Evolutionary conservation across 2,797 vertebrate genomes (phyloP).

Genomic region (Periparus ater): DNA sequence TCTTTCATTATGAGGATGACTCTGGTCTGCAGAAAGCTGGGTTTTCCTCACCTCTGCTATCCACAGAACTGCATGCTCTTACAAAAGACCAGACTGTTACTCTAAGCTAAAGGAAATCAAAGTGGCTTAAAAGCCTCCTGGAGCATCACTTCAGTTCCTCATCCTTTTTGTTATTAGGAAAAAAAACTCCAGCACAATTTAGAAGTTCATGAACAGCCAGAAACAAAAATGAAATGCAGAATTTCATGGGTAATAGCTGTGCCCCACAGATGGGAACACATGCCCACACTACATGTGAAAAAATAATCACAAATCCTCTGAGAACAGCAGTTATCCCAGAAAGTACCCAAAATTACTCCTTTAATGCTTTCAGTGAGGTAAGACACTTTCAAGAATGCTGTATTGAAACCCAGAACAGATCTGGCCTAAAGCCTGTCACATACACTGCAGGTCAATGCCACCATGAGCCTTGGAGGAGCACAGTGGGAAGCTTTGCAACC

Average conservation of each 20-base stretch:
- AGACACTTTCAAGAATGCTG: neutral
- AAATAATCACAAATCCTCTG: neutral
- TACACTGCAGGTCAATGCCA: neutral
- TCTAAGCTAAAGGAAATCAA: neutral
- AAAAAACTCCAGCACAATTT: neutral
- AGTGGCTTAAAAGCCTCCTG: neutral
- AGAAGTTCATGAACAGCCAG: neutral
- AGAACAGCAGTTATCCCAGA: conserved; percentile 37
- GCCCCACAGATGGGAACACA: neutral
- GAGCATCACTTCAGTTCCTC: neutral
- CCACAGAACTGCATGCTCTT: neutral
- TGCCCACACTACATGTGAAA: neutral
- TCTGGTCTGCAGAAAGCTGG: neutral
- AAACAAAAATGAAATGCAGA: neutral
- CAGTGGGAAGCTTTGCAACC: neutral
- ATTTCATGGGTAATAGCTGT: neutral
- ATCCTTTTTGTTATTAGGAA: neutral
- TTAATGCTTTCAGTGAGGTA: neutral
- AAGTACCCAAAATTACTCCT: neutral
- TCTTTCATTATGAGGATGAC: neutral
- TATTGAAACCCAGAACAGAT: neutral
- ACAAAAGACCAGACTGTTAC: neutral
- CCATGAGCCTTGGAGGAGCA: neutral
- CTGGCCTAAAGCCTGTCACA: neutral
- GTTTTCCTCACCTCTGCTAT: neutral